Evolutionary conservation across 1,140 invertebrate genomes (phyloP).

Genomic region (Drosophila lacertosa): DNA sequence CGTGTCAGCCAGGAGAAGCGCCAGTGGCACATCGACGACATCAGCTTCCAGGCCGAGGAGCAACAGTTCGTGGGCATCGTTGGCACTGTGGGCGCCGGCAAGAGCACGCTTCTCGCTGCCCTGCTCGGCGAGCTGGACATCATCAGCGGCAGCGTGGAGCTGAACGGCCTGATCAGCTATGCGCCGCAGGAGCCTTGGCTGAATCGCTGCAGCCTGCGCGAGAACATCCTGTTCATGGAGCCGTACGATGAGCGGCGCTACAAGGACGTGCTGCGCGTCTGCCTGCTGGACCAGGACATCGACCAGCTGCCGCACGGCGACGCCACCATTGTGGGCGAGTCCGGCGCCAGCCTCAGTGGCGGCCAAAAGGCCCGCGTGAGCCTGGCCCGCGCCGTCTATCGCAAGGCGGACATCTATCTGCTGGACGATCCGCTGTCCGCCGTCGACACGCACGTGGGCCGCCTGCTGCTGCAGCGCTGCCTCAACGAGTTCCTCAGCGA

Average conservation of each 20-base stretch:
- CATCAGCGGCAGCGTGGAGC: slow-evolving; percentile 86
- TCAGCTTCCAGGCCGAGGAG: slow-evolving; percentile 84
- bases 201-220: slow-evolving; percentile 86
- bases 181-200: slow-evolving; percentile 92
- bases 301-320: slow-evolving; percentile 87
- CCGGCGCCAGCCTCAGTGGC: slow-evolving; percentile 89
- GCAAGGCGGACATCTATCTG: slow-evolving; percentile 88
- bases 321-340: slow-evolving; percentile 91
- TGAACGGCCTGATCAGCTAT: slow-evolving; percentile 91
- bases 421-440: slow-evolving; percentile 93
- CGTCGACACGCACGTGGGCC: slow-evolving; percentile 92
- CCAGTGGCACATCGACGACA: slow-evolving; percentile 84
- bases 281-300: slow-evolving; percentile 87
- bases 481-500: slow-evolving; percentile 88
- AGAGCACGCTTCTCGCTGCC: slow-evolving; percentile 89
- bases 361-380: slow-evolving; percentile 93
- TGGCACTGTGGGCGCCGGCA: slow-evolving; percentile 93
- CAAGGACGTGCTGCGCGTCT: slow-evolving; percentile 86
- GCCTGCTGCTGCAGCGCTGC: slow-evolving; percentile 90
- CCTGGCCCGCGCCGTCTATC: slow-evolving; percentile 85
- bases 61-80: slow-evolving; percentile 88
- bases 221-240: slow-evolving; percentile 93
- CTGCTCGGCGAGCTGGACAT: slow-evolving; percentile 90
- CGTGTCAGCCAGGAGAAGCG: slow-evolving; percentile 56
- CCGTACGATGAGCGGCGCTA: slow-evolving; percentile 87